phyloP scores from a whole-genome alignment of 2,888 invertebrate species.

The Siphlonurus alternatus region DNA sequence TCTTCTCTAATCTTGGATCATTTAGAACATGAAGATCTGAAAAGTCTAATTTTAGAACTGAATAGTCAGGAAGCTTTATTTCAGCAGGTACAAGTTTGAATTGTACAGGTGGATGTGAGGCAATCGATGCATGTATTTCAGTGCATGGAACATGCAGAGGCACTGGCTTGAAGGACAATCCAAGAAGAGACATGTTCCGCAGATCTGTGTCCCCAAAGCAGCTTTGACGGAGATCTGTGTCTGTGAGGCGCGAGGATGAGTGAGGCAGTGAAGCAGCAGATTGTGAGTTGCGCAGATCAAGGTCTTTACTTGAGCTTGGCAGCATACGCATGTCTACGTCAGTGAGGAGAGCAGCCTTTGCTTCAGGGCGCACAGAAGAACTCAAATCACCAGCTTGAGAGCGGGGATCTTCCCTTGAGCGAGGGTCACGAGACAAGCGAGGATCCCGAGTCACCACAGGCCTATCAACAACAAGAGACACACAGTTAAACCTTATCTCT shows the following conservation, averaged over 20 bases:
- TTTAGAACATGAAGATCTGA: slow-evolving; percentile 33
- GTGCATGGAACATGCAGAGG: slow-evolving; percentile 70
- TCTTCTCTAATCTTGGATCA: slow-evolving; percentile 60
- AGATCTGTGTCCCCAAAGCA: slow-evolving; percentile 49
- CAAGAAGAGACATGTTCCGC: slow-evolving; percentile 32
- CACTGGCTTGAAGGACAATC: slow-evolving; percentile 56
- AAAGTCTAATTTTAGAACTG: slow-evolving; percentile 49
- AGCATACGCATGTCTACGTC: slow-evolving; percentile 23
- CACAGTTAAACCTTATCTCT: no score
- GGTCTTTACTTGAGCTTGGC: slow-evolving; percentile 9
- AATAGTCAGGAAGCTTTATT: slow-evolving; percentile 40
- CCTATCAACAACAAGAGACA: not conserved
- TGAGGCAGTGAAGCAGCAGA: not conserved
- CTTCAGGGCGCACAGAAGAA: not conserved
- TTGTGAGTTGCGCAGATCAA: slow-evolving; percentile 10
- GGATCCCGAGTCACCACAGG: slow-evolving; percentile 22
- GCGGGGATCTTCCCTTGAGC: slow-evolving; percentile 17
- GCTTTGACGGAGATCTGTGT: slow-evolving; percentile 43
- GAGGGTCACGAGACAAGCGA: slow-evolving; percentile 24
- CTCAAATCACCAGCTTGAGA: not conserved
- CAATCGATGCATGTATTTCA: slow-evolving; percentile 70
- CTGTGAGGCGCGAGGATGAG: slow-evolving; percentile 24
- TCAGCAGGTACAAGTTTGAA: slow-evolving; percentile 36
- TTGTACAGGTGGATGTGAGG: slow-evolving; percentile 53
- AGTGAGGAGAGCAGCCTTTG: not conserved